These are phyloP conservation scores for Spicauda simplicius DNA, from an alignment of 2,888 invertebrate genomes.

Conservation along the genomic window DNA sequence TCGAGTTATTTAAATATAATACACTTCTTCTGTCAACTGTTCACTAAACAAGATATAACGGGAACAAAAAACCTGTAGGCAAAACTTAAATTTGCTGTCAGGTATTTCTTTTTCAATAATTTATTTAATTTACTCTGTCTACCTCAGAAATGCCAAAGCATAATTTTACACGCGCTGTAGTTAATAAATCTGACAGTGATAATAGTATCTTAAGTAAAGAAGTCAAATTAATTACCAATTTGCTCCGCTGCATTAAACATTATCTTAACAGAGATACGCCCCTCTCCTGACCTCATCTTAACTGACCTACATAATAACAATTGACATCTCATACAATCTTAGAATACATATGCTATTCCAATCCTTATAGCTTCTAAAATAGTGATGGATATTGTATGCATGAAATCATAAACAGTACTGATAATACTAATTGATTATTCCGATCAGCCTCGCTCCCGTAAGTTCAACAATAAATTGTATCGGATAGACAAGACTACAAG, in stretches of 20 bases:
- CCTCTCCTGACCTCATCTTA: slow-evolving; percentile 33
- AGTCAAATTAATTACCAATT: too few relatives aligned
- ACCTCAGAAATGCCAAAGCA: too few relatives aligned
- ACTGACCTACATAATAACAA: slow-evolving; percentile 37
- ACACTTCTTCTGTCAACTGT: too few relatives aligned
- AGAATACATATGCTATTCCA: neutral
- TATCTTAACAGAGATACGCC: slow-evolving; percentile 28
- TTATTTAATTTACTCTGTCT: too few relatives aligned
- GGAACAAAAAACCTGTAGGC: too few relatives aligned
- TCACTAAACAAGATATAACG: too few relatives aligned
- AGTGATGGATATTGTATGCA: neutral
- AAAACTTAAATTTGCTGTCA: too few relatives aligned
- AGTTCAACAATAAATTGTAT: slow-evolving; percentile 21
- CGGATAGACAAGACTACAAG: slow-evolving; percentile 5
- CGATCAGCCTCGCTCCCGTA: slow-evolving; percentile 36
- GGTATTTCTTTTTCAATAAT: too few relatives aligned
- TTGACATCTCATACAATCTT: slow-evolving; percentile 31
- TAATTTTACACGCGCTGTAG: too few relatives aligned
- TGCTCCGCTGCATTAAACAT: neutral
- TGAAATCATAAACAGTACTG: slow-evolving; percentile 23
- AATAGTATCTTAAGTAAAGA: too few relatives aligned
- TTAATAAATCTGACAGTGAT: too few relatives aligned
- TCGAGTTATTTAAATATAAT: too few relatives aligned
- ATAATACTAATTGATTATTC: slow-evolving; percentile 41
- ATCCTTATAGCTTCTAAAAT: slow-evolving; percentile 1